Base-by-base conservation (phyloP, 2,797 vertebrate genomes). In the Hafferia zeledoni region DNA sequence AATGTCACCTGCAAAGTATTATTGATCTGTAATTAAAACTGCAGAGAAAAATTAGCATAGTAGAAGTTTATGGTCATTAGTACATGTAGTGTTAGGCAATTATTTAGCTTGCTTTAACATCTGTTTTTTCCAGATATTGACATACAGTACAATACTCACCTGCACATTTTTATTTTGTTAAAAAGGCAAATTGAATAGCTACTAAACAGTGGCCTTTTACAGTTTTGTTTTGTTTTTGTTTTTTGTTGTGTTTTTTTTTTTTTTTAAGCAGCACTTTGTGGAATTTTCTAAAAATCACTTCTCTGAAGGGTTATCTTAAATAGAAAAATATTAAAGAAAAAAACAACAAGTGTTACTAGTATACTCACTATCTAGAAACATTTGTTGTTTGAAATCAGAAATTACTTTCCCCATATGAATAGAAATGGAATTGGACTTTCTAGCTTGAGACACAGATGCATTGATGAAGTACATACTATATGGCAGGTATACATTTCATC, bases 1-100 rank as follows among this genome's bases (percentile, higher is more conserved):
- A 99, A 99, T 99, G 99, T 98, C 98, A 98, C 43, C 98, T 76
- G 96, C 98, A 98, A 99, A 98, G 98, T 98, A 98, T 97, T 98
- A 99, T 99, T 98, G 99, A 99, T 99, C 98, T 94, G 98, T 97
- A 99, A 99, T 99, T 98, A 99, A 98, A 99, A 99, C 98, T 98
- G 98, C 86, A 94, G 98, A 98, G 98, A 98, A 98, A 98, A 98
- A 99, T 99, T 99, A 99, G 98, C 98, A 98, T 98, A 97, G 97
- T 96, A 97, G 98, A 98, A 98, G 97, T 98, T 98, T 98, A 95
- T 84, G 95, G 96, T 98, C 98, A 98, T 98, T 98, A 98, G 97
- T 96, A 97, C 97, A 94, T 96, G 93, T 87, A 98, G 98, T 97
- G 94, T 94, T 60, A 98, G 98, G 98, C 98, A 98, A 98, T 98